Percentiles rank a stretch among this genome's conserved stretches.
Conservation (phyloP, 2,797 vertebrate species). For the Scyliorhinus canicula region DNA sequence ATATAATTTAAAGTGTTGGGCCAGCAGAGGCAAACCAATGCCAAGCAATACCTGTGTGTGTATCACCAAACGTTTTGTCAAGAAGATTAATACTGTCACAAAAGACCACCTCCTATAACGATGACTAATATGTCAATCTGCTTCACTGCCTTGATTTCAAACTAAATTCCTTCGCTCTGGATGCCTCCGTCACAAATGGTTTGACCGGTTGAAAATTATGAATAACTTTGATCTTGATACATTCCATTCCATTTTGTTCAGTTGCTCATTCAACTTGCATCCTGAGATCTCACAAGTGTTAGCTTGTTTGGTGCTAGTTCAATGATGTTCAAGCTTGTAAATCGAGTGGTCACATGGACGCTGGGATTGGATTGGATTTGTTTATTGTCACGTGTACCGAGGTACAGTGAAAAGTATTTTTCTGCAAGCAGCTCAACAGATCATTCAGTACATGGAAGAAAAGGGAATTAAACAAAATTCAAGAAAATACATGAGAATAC, state of each 20-base stretch:
- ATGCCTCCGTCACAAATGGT: background rate
- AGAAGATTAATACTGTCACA: background rate
- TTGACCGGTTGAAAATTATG: background rate
- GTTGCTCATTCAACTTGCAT: background rate
- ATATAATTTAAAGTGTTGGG: background rate
- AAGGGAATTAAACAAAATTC: too few relatives aligned
- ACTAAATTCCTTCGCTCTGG: background rate
- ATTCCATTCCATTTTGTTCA: background rate
- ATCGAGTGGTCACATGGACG: too few relatives aligned
- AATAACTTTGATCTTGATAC: background rate
- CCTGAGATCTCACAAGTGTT: background rate
- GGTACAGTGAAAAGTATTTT: too few relatives aligned
- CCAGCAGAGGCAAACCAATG: background rate
- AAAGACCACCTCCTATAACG: background rate
- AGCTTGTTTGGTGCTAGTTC: background rate
- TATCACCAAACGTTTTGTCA: background rate
- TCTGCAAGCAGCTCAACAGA: too few relatives aligned
- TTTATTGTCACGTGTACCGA: too few relatives aligned
- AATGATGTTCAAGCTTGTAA: background rate
- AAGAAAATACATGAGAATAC: too few relatives aligned
- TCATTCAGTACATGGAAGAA: too few relatives aligned
- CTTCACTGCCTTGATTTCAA: background rate
- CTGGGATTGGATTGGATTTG: too few relatives aligned
- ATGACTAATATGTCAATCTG: background rate
- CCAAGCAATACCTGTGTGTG: background rate